phyloP scores from a whole-genome alignment of 2,797 vertebrate species.

The Morelia viridis region DNA sequence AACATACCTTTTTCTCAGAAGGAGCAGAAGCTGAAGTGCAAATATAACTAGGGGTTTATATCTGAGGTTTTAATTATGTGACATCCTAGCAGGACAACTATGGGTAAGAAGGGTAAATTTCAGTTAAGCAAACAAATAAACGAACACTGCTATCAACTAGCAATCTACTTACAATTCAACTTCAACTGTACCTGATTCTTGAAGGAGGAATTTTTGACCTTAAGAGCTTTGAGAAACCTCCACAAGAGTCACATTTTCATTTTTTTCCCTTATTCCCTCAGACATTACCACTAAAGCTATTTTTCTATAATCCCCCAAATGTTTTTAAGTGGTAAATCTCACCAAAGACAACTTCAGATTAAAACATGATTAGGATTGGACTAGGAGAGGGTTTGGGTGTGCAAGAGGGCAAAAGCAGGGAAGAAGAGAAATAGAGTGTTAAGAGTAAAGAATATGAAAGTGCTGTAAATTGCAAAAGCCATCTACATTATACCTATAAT shows the following conservation, averaged over 20 bases:
- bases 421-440: background rate
- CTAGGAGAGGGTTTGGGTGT: background rate
- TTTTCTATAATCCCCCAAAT: background rate
- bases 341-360: background rate
- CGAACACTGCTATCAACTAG: background rate
- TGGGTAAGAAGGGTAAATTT: too few species aligned
- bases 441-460: background rate
- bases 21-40: background rate
- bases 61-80: background rate
- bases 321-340: background rate
- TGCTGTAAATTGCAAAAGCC: background rate
- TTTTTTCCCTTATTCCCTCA: background rate
- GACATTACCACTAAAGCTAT: background rate
- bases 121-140: background rate
- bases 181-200: background rate
- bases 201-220: background rate
- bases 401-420: background rate
- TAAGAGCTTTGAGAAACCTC: background rate
- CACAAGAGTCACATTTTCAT: background rate
- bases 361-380: background rate
- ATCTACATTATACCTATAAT: background rate
- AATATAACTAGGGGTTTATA: background rate
- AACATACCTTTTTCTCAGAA: background rate
- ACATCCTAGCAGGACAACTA: background rate
- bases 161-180: background rate